Evolutionary conservation across 2,888 invertebrate genomes (phyloP).

Genomic region (Eueremaeus valkanovi): DNA sequence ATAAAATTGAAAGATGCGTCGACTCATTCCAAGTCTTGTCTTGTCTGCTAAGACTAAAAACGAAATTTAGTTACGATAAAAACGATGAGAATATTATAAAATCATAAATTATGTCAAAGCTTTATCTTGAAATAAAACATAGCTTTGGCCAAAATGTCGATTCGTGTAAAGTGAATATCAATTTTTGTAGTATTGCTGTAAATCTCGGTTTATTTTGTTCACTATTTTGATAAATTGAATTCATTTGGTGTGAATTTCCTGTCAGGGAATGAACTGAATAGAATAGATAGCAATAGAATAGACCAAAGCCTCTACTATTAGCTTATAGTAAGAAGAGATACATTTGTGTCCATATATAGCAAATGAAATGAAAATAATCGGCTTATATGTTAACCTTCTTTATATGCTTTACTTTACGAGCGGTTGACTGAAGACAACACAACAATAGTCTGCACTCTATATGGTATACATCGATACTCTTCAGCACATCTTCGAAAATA

Average conservation of each 20-base stretch:
- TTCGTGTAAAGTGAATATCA: not conserved
- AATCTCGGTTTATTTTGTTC: not conserved
- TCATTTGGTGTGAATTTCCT: slow-evolving; percentile 1
- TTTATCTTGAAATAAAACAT: too few relatives aligned
- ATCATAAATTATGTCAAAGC: too few relatives aligned
- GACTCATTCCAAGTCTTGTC: too few relatives aligned
- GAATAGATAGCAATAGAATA: not conserved
- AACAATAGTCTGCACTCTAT: not conserved
- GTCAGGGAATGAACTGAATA: not conserved
- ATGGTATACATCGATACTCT: not conserved
- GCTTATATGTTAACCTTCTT: slow-evolving; percentile 10
- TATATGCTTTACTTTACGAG: not conserved
- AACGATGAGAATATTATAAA: too few relatives aligned
- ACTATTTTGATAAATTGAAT: not conserved
- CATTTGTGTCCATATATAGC: slow-evolving; percentile 15
- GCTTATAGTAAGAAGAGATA: not conserved
- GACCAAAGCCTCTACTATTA: not conserved
- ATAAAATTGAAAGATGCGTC: too few relatives aligned
- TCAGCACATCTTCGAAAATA: not conserved
- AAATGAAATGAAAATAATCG: slow-evolving; percentile 35
- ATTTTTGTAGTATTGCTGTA: not conserved
- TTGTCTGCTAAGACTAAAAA: too few relatives aligned
- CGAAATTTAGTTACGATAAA: too few relatives aligned
- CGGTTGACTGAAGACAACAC: not conserved
- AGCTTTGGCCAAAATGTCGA: too few relatives aligned